Base-by-base conservation (phyloP, 2,113 vertebrate genomes). In the Phalacrocorax carbo region DNA sequence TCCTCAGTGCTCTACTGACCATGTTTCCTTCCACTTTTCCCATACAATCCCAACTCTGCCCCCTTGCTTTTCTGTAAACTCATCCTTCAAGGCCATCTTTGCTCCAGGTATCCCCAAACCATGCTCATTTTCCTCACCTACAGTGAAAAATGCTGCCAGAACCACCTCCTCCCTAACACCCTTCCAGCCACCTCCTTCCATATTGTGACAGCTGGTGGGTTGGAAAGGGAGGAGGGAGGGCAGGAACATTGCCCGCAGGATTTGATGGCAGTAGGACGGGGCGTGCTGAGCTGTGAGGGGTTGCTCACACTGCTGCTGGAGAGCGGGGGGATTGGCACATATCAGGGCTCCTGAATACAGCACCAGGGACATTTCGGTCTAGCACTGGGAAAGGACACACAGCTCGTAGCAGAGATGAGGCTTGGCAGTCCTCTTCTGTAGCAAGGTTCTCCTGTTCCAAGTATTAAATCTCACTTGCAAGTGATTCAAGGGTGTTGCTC, bases 201-300 rank as follows among this genome's bases (percentile, higher is more conserved):
- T 86, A 88, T 5, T 10, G n/a, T 58, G 60, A 78, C 23, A 69
- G 17, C 6, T 0, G 2, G 18, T 23, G 18, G 32, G 9, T 8
- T 48, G 62, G 55, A 27, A 36, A 62, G 44, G 44, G 25, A 72
- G 23, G 20, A 64, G 32, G 15, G 49, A 65, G 57, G 9, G 75
- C 0, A 0, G 44, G 49, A 77, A n/a, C 27, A n/a, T 52, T 7
- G 1, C 16, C 17, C 1, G 0, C 27, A 26, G 87, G 69, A 65
- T 60, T 70, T 10, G 26, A 40, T 87, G 52, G 57, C 57, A 72
- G 44, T 0, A 1, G 44, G 36, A 72, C 1, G 3, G 34, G 46
- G 22, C 0, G 0, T 51, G 16, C 13, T 70, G 34, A 55, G 71
- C 55, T 40, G 42, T 5, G 16, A 30, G 64, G 25, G 40, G n/a